Evolutionary conservation across 2,113 vertebrate species (phyloP).

Genomic region (Stigmatopora nigra): DNA sequence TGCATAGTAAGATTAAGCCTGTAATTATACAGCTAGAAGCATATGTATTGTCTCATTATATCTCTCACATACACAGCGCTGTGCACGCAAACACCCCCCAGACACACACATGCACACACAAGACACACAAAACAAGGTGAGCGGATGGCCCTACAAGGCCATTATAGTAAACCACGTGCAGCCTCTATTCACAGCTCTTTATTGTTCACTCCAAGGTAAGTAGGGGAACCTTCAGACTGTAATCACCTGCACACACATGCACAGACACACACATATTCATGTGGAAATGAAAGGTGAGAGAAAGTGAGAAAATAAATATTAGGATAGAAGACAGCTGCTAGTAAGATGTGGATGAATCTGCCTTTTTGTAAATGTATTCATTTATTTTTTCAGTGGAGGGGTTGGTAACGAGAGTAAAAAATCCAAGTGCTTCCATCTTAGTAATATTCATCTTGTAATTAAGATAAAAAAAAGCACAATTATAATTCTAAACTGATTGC

Average conservation of each 20-base stretch:
- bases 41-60: slow-evolving; percentile 62
- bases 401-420: neutral
- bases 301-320: slow-evolving; percentile 67
- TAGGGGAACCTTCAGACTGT: slow-evolving; percentile 70
- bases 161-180: slow-evolving; percentile 71
- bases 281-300: slow-evolving; percentile 52
- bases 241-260: slow-evolving; percentile 59
- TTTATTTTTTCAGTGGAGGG: neutral
- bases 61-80: slow-evolving; percentile 28
- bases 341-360: slow-evolving; percentile 1
- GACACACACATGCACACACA: slow-evolving; percentile 15
- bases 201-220: slow-evolving; percentile 76
- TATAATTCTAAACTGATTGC: neutral
- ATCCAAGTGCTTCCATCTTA: slow-evolving; percentile 24
- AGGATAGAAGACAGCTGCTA: slow-evolving; percentile 50
- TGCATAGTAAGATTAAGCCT: slow-evolving; percentile 63
- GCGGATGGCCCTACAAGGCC: slow-evolving; percentile 62
- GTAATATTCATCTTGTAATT: slow-evolving; percentile 35
- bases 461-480: slow-evolving; percentile 15
- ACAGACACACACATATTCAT: slow-evolving; percentile 43
- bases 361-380: slow-evolving; percentile 22
- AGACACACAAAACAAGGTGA: slow-evolving; percentile 15
- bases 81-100: slow-evolving; percentile 5
- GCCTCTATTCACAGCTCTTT: slow-evolving; percentile 65
- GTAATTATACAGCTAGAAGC: slow-evolving; percentile 63